These are phyloP conservation scores for Heliconius hortense DNA, from an alignment of 2,888 invertebrate genomes.

Conservation along the genomic window DNA sequence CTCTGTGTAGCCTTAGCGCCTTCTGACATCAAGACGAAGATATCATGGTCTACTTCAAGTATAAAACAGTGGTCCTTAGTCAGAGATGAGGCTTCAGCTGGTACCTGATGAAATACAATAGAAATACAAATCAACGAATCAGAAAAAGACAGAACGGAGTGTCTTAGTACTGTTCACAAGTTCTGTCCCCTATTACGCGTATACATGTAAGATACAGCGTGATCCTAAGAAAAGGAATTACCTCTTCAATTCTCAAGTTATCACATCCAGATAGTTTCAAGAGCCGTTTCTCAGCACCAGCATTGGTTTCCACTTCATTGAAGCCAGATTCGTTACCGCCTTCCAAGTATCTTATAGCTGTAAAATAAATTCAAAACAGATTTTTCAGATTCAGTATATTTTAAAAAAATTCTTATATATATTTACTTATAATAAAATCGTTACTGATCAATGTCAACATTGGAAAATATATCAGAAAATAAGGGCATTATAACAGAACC, in stretches of 20 bases:
- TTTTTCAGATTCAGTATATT: too few relatives aligned
- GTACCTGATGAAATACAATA: constrained; percentile 74
- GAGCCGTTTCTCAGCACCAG: constrained; percentile 88
- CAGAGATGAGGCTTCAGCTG: constrained; percentile 87
- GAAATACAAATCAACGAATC: neutral
- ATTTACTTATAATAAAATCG: too few relatives aligned
- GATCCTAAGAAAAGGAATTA: constrained; percentile 48
- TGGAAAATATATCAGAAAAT: too few relatives aligned
- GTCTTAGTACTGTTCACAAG: too few relatives aligned
- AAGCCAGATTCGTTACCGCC: constrained; percentile 95
- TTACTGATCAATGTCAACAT: too few relatives aligned
- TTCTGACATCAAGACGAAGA: constrained; percentile 92
- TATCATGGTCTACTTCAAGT: constrained; percentile 89
- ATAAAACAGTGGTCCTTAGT: constrained; percentile 97
- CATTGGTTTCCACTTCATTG: constrained; percentile 89
- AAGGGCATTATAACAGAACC: too few relatives aligned
- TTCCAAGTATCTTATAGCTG: constrained; percentile 89
- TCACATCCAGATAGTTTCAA: constrained; percentile 94
- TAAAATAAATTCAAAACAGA: constrained; percentile 26
- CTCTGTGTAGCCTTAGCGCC: constrained; percentile 91
- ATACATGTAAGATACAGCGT: neutral
- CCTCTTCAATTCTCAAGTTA: constrained; percentile 92
- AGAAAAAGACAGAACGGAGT: neutral
- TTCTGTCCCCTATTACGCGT: neutral
- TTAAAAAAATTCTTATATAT: too few relatives aligned